Base-by-base conservation (phyloP, 2,797 vertebrate genomes). In the Macropodus opercularis region DNA sequence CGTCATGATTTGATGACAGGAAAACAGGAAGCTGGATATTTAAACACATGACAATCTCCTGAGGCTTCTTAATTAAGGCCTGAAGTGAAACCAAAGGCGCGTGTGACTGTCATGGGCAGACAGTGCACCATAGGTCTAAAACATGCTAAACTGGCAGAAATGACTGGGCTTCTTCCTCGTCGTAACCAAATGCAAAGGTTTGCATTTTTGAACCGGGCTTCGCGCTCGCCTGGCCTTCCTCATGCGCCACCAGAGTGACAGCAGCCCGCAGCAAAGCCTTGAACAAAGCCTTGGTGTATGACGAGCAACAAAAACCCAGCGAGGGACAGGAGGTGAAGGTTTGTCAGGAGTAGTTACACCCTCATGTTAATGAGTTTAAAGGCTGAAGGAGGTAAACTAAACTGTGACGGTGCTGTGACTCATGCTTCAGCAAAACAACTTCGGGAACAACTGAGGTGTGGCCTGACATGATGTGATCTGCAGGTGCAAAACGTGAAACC, bases 201-300 rank as follows among this genome's bases (percentile, higher is more conserved):
- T 12, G 23, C 15, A 42, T 46, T 71, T 69, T 47, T 12, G 0
- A 68, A 71, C 32, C 36, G 3, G 18, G 13, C 32, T 2, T 49
- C 10, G 5, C 22, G 22, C 17, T 40, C 3, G 4, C 19, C 7
- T 1, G 23, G 10, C 5, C 13, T 38, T 55, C 19, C 18, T 54
- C 36, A 38, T 34, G 62, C 42, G n/a, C n/a, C n/a, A n/a, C n/a
- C n/a, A n/a, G n/a, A n/a, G 27, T 12, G 46, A 46, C 58, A 12
- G 23, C 17, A 26, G 56, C 15, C 42, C 21, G 34, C 19, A 19
- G 6, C 34, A 42, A 65, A 80, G 78, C 89, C 88, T 87, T 90
- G 80, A 81, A 66, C 61, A 78, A 61, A 80, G 47, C 81, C 75
- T 85, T 87, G 71, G 64, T 76, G 26, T 26, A 19, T 68, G 31